A percentile compares a stretch with the other conserved stretches of the same genome.
These are phyloP conservation scores for Desmodus rotundus DNA, from an alignment of 2,113 vertebrate species.

Conservation along the genomic window DNA sequence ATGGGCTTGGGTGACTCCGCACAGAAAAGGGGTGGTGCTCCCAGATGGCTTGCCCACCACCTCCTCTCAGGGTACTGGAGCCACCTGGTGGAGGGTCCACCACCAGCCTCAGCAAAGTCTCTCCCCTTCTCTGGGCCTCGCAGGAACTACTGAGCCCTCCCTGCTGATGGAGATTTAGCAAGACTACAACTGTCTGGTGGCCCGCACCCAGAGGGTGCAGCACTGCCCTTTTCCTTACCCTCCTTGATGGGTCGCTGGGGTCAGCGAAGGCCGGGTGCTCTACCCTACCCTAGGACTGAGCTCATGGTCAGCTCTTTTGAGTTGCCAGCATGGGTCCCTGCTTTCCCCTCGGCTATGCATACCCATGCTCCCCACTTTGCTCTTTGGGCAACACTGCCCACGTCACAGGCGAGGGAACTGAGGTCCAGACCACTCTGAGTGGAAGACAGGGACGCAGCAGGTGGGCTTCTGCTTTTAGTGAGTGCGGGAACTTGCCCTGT, in stretches of 20 bases:
- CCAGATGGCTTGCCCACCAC: background rate
- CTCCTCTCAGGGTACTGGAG: background rate
- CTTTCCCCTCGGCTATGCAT: no score
- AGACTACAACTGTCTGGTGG: background rate
- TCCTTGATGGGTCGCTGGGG: rapidly evolving
- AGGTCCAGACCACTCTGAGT: background rate
- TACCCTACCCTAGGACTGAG: rapidly evolving
- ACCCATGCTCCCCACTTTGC: no score
- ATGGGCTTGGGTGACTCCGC: background rate
- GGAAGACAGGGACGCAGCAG: rapidly evolving
- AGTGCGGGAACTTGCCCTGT: rapidly evolving
- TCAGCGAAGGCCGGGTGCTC: background rate
- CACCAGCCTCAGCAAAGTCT: no score
- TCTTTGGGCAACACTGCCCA: background rate
- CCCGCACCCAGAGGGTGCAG: no score
- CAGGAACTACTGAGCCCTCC: background rate
- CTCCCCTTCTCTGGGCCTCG: background rate
- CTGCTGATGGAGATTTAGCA: background rate
- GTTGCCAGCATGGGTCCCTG: background rate
- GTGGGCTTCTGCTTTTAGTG: no score
- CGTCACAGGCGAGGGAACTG: background rate
- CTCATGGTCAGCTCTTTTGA: rapidly evolving
- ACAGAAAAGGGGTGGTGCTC: background rate
- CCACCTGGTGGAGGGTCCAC: background rate
- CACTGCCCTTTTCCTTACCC: background rate